Conservation (phyloP, 2,888 invertebrate species). For the Aphodius granarius region DNA sequence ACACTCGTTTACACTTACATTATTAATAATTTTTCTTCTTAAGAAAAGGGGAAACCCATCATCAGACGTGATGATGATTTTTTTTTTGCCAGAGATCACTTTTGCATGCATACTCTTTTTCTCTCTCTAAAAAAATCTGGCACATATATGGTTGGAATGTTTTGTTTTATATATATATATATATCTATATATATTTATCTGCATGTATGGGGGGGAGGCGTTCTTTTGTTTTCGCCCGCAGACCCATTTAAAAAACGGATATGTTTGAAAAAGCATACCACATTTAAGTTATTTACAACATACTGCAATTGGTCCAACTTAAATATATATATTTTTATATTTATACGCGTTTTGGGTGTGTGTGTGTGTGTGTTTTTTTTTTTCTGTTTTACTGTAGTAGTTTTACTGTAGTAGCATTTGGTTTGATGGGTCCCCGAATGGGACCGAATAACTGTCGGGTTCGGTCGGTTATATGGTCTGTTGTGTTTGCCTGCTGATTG, state of each 20-base stretch:
- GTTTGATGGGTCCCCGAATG: constrained; percentile 38
- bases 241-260: constrained; percentile 37
- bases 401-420: constrained; percentile 52
- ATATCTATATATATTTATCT: constrained; percentile 2
- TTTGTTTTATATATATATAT: constrained; percentile 47
- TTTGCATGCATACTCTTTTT: constrained; percentile 39
- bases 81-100: constrained; percentile 34
- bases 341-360: background rate
- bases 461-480: constrained; percentile 59
- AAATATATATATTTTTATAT: constrained; percentile 37
- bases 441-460: constrained; percentile 58
- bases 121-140: constrained; percentile 61
- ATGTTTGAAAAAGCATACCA: constrained; percentile 45
- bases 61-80: constrained; percentile 29
- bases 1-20: background rate
- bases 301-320: constrained; percentile 45
- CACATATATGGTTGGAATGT: constrained; percentile 68
- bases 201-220: background rate
- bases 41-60: constrained; percentile 28
- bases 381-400: constrained; percentile 45
- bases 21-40: constrained; percentile 26
- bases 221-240: constrained; percentile 12
- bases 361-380: too few species aligned
- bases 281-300: constrained; percentile 40
- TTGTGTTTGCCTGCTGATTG: constrained; percentile 40